A percentile compares a stretch with the other conserved stretches of the same genome.
Evolutionary conservation across 2,113 vertebrate species (phyloP).

Genomic region (Porphyrio hochstetteri): DNA sequence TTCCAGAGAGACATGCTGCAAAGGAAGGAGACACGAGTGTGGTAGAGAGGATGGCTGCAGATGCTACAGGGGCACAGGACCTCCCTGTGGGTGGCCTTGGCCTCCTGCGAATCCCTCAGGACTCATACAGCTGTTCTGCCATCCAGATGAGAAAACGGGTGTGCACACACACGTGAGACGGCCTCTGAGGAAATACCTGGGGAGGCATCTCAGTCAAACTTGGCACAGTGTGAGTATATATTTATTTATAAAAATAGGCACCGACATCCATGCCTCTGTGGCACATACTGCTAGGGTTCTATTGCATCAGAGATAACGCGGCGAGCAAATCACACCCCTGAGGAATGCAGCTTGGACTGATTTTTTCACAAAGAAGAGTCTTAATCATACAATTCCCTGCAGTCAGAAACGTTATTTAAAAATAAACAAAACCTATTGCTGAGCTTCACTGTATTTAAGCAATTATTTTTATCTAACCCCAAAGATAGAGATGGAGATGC

Average conservation of each 20-base stretch:
- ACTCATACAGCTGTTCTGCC: slow-evolving; percentile 1
- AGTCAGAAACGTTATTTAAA: neutral
- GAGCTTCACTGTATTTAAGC: neutral
- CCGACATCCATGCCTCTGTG: neutral
- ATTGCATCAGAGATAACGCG: accelerated
- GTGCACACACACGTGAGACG: accelerated
- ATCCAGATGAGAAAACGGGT: neutral
- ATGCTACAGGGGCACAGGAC: neutral
- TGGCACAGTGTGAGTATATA: accelerated
- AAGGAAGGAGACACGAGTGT: neutral
- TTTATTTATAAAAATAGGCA: neutral
- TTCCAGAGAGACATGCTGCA: accelerated
- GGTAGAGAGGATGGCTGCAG: neutral
- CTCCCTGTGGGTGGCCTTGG: neutral
- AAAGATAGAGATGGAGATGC: accelerated
- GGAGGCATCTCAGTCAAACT: neutral
- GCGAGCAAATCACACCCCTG: neutral
- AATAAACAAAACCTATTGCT: neutral
- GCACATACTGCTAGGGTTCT: neutral
- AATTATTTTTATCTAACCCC: neutral
- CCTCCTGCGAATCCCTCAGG: neutral
- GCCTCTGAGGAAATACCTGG: neutral
- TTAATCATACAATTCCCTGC: neutral
- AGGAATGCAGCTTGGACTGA: neutral
- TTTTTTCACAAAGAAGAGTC: neutral